Percentiles rank a stretch among this genome's conserved stretches.
These are phyloP conservation scores for Halichoerus grypus DNA, from an alignment of 2,113 vertebrate species.

Conservation along the genomic window DNA sequence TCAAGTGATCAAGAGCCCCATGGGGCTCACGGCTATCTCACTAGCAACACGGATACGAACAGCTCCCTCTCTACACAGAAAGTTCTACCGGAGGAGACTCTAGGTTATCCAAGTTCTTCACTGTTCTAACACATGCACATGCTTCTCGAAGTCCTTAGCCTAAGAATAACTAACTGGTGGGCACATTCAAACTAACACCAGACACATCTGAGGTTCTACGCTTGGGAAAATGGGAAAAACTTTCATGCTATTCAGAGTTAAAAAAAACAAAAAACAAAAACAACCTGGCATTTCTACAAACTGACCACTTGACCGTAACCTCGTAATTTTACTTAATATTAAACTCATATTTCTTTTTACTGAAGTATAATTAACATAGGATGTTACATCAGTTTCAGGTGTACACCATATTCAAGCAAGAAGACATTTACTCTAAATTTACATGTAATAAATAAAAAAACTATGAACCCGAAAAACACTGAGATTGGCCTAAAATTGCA, in stretches of 20 bases:
- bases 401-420: not conserved
- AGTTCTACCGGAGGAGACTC: fast-evolving
- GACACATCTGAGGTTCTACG: not conserved
- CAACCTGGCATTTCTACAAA: not conserved
- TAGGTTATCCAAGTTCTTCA: fast-evolving
- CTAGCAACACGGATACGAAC: fast-evolving
- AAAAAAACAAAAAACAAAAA: not conserved
- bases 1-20: too few relatives aligned
- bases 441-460: not conserved
- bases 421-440: not conserved
- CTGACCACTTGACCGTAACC: not conserved
- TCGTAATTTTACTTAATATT: not conserved
- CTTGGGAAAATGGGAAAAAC: not conserved
- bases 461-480: not conserved
- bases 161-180: too few relatives aligned
- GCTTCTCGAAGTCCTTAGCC: too few relatives aligned
- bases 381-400: too few relatives aligned
- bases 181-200: not conserved
- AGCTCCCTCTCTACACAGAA: fast-evolving
- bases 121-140: fast-evolving
- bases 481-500: not conserved
- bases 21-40: not conserved
- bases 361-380: not conserved
- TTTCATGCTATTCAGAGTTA: not conserved
- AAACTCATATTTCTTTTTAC: not conserved